Evolutionary conservation across 2,797 vertebrate genomes (phyloP).

Genomic region (Bufotes viridis): DNA sequence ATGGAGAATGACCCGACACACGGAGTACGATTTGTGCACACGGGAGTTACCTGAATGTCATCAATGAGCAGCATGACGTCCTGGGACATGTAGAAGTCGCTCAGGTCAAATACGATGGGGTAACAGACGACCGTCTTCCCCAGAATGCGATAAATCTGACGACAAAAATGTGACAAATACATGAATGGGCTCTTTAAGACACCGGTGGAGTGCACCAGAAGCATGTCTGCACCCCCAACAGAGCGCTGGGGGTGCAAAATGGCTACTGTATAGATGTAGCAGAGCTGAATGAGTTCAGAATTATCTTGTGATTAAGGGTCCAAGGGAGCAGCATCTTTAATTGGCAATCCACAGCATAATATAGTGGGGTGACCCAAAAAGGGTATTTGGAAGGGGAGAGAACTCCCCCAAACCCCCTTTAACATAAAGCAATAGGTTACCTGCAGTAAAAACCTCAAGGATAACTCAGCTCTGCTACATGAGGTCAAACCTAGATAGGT

Average conservation of each 20-base stretch:
- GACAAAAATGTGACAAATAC: neutral
- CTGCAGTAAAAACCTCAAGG: neutral
- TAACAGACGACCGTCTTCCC: conserved; percentile 98
- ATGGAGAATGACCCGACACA: neutral
- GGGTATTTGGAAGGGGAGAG: too few relatives aligned
- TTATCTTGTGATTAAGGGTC: too few relatives aligned
- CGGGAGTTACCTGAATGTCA: conserved; percentile 89
- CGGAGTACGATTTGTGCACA: neutral
- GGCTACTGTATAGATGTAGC: too few relatives aligned
- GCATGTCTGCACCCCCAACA: neutral
- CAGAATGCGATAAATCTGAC: conserved; percentile 95
- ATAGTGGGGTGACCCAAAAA: too few relatives aligned
- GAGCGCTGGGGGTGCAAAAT: neutral
- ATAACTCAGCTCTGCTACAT: neutral
- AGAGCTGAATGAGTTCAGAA: too few relatives aligned
- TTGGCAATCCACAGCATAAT: too few relatives aligned
- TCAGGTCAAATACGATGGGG: conserved; percentile 97
- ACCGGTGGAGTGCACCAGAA: too few relatives aligned
- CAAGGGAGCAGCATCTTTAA: too few relatives aligned
- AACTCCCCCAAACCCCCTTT: too few relatives aligned
- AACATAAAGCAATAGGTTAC: too few relatives aligned
- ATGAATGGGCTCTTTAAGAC: neutral
- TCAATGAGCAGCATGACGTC: conserved; percentile 98
- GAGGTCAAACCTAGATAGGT: neutral
- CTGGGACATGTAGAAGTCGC: conserved; percentile 99